Percentiles rank a stretch among this genome's conserved stretches.
Conservation (phyloP, 2,888 invertebrate species). For the Protodeltote pygarga region DNA sequence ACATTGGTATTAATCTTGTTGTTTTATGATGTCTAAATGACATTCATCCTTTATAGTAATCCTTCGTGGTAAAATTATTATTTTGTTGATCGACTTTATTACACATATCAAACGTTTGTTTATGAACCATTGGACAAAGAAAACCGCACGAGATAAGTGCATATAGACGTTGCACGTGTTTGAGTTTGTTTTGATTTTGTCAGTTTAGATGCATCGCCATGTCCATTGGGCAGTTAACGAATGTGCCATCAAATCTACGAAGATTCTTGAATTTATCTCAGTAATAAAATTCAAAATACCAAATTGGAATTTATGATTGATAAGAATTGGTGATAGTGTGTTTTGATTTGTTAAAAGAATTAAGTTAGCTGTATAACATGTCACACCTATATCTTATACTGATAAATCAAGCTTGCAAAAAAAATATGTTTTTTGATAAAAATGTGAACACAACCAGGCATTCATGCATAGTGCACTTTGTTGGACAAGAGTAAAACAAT, state of each 20-base stretch:
- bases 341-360: slow-evolving; percentile 20
- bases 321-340: slow-evolving; percentile 12
- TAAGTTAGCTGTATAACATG: slow-evolving; percentile 7
- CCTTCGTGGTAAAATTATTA: no score
- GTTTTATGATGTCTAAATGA: no score
- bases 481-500: background rate
- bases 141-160: slow-evolving; percentile 37
- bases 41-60: no score
- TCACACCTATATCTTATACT: no score
- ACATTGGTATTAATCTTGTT: no score
- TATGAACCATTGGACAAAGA: slow-evolving; percentile 33
- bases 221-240: slow-evolving; percentile 26
- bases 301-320: slow-evolving; percentile 11
- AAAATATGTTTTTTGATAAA: no score
- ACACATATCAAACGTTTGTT: slow-evolving; percentile 37
- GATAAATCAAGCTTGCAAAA: slow-evolving; percentile 25
- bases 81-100: no score
- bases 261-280: slow-evolving; percentile 6
- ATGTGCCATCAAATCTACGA: slow-evolving; percentile 12
- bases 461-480: background rate
- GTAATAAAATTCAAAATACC: no score
- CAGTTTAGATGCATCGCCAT: slow-evolving; percentile 11
- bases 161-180: slow-evolving; percentile 13
- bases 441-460: no score
- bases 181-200: slow-evolving; percentile 21